These are phyloP conservation scores for Lepidurus arcticus DNA, from an alignment of 1,140 invertebrate species.

Conservation along the genomic window DNA sequence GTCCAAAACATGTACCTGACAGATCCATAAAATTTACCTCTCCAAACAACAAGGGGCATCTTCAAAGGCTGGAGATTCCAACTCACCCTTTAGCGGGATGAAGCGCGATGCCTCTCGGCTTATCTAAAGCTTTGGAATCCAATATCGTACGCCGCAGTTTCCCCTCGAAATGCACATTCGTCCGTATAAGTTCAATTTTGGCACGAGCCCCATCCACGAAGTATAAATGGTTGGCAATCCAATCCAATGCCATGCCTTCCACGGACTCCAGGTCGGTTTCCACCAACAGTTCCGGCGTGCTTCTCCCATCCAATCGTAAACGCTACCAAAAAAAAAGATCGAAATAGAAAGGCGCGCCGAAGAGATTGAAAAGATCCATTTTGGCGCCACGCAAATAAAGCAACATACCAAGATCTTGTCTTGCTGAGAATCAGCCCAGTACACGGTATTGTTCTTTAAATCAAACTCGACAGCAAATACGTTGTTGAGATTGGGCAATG, in stretches of 20 bases:
- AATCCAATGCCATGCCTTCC: slow-evolving; percentile 88
- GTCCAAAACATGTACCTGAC: slow-evolving; percentile 77
- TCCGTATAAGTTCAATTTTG: slow-evolving; percentile 72
- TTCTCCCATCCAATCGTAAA: slow-evolving; percentile 66
- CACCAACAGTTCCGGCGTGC: slow-evolving; percentile 61
- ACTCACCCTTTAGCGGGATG: slow-evolving; percentile 68
- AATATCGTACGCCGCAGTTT: slow-evolving; percentile 71
- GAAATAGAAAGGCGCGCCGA: background rate
- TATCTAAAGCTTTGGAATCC: slow-evolving; percentile 61
- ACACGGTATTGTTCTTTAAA: slow-evolving; percentile 74
- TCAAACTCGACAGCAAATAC: slow-evolving; percentile 86
- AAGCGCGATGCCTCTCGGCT: slow-evolving; percentile 79
- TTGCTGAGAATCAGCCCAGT: slow-evolving; percentile 77
- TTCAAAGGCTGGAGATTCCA: slow-evolving; percentile 27
- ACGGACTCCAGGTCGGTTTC: slow-evolving; percentile 70
- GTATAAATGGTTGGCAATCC: slow-evolving; percentile 81
- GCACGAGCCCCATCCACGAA: slow-evolving; percentile 50
- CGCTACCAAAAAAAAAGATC: slow-evolving; percentile 46
- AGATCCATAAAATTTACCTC: background rate
- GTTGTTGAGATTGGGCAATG: slow-evolving; percentile 61
- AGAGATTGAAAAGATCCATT: background rate
- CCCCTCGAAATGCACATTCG: slow-evolving; percentile 58
- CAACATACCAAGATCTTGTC: slow-evolving; percentile 62
- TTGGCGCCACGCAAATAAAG: background rate
- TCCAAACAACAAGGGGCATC: slow-evolving; percentile 20